Conservation (phyloP, 92 coral and sea anemone genomes). For the Umimayanthus chanpuru region DNA sequence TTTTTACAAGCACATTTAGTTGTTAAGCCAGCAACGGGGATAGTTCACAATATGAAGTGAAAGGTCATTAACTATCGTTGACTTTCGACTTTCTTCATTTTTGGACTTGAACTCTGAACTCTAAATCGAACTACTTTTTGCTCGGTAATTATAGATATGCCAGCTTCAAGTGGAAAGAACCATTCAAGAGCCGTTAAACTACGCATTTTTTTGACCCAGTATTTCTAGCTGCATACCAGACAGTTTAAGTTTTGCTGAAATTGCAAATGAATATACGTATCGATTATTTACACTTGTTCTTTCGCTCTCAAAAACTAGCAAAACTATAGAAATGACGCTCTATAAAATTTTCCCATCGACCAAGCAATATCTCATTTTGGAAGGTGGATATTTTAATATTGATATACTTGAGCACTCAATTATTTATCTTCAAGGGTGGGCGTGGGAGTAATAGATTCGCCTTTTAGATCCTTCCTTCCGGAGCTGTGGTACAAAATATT, state of each 20-base stretch:
- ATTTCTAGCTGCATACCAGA: background rate
- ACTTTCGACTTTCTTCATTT: background rate
- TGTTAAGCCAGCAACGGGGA: background rate
- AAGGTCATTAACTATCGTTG: background rate
- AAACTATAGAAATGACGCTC: background rate
- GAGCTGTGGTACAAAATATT: constrained; percentile 2
- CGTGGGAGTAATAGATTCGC: background rate
- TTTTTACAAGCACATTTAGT: background rate
- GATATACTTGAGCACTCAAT: background rate
- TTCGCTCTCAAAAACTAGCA: background rate
- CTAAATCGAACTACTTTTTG: background rate
- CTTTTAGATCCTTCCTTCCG: background rate
- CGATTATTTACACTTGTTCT: background rate
- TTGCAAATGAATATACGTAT: background rate
- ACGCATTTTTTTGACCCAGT: background rate
- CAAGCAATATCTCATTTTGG: background rate
- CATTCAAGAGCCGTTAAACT: background rate
- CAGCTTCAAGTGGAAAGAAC: background rate
- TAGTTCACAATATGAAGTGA: background rate
- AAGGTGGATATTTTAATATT: background rate
- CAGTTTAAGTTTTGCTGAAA: too few relatives aligned
- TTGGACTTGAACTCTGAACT: background rate
- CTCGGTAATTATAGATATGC: background rate
- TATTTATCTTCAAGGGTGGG: background rate
- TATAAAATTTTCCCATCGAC: background rate